Conservation (phyloP, 2,888 invertebrate species). For the Dione juno region DNA sequence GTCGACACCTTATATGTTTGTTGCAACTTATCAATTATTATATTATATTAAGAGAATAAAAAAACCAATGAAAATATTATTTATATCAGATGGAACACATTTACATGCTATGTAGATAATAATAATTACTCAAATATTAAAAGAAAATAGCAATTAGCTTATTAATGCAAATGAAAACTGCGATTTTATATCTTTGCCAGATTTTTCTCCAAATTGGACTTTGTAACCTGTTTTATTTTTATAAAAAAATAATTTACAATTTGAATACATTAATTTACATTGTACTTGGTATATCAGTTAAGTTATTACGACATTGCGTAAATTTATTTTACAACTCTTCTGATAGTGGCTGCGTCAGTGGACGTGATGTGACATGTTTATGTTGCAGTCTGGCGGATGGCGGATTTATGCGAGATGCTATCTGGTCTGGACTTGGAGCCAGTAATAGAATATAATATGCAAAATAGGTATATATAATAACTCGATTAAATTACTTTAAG, state of each 20-base stretch:
- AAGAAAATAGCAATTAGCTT: neutral
- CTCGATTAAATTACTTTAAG: neutral
- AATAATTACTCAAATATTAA: neutral
- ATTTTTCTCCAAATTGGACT: neutral
- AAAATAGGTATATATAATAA: neutral
- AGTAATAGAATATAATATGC: conserved; percentile 20
- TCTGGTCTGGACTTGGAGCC: conserved; percentile 22
- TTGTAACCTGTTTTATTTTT: neutral
- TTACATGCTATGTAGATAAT: no score
- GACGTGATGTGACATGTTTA: conserved; percentile 29
- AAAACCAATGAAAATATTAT: neutral
- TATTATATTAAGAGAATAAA: no score
- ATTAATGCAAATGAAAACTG: neutral
- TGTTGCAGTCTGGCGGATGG: conserved; percentile 1
- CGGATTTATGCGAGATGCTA: conserved; percentile 33
- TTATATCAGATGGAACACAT: no score
- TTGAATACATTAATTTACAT: conserved; percentile 4
- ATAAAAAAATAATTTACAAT: neutral
- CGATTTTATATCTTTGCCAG: neutral
- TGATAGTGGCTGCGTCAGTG: conserved; percentile 8
- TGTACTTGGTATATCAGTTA: conserved; percentile 8
- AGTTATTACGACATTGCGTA: neutral
- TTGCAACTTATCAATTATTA: no score
- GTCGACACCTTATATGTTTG: no score
- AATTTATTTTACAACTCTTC: conserved; percentile 25